Evolutionary conservation across 1,140 invertebrate species (phyloP).

Genomic region (Sweltsa coloradensis): DNA sequence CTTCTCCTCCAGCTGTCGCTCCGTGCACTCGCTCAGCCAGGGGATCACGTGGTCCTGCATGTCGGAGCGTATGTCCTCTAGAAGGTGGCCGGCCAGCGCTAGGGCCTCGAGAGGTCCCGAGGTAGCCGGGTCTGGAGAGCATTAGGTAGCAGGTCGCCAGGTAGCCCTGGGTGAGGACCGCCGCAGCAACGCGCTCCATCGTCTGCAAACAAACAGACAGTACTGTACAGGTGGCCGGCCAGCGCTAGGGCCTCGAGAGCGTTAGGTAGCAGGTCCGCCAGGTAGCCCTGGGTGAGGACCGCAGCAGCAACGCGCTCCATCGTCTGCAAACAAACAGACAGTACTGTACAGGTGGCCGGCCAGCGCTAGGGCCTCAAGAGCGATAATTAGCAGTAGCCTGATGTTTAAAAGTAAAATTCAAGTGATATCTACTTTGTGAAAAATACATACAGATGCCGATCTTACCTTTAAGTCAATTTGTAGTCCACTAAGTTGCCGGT

Average conservation of each 20-base stretch:
- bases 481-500: too few relatives aligned
- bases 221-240: conserved; percentile 65
- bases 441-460: too few relatives aligned
- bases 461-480: too few relatives aligned
- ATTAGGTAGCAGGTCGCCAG: conserved; percentile 71
- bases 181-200: conserved; percentile 68
- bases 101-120: conserved; percentile 63
- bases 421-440: too few relatives aligned
- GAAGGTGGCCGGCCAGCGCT: conserved; percentile 56
- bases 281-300: conserved; percentile 68
- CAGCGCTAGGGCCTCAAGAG: conserved; percentile 63
- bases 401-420: too few relatives aligned
- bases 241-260: conserved; percentile 66
- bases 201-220: too few relatives aligned
- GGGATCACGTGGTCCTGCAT: too few relatives aligned
- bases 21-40: too few relatives aligned
- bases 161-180: conserved; percentile 69
- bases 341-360: conserved; percentile 68
- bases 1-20: too few relatives aligned
- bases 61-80: conserved; percentile 37
- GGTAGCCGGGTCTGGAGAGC: too few relatives aligned
- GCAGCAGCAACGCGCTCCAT: conserved; percentile 69
- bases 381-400: conserved; percentile 70
- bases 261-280: conserved; percentile 69
- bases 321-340: too few relatives aligned